These are phyloP conservation scores for Drosophila differens DNA, from an alignment of 2,888 invertebrate genomes.

Conservation along the genomic window DNA sequence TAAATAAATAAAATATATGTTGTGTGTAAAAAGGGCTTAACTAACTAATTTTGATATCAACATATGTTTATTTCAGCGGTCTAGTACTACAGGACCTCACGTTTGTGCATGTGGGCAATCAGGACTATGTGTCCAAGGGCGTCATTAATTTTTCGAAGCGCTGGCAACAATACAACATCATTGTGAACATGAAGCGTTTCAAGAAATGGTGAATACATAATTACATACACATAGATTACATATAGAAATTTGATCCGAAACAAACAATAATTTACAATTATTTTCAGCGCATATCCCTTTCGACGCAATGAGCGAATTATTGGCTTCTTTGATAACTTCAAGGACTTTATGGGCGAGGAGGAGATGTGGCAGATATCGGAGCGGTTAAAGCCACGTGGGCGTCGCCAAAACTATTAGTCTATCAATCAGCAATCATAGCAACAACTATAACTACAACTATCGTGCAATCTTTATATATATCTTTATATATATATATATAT, in stretches of 20 bases:
- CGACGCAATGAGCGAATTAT: conserved; percentile 97
- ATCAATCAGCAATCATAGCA: conserved; percentile 8
- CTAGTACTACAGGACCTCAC: conserved; percentile 99
- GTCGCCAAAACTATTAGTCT: conserved; percentile 81
- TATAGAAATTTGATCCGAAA: not conserved
- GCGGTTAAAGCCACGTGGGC: conserved; percentile 93
- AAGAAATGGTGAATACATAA: conserved; percentile 93
- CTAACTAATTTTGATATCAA: not conserved
- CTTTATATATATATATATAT: conserved; percentile 29
- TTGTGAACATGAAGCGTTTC: conserved; percentile 99
- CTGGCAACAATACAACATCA: conserved; percentile 99
- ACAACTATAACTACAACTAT: conserved; percentile 30
- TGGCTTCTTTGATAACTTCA: conserved; percentile 98
- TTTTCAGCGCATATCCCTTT: conserved; percentile 93
- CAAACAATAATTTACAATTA: not conserved
- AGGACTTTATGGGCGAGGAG: conserved; percentile 97
- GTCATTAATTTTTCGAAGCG: conserved; percentile 98
- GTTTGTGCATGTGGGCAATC: conserved; percentile 99
- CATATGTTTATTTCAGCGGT: conserved; percentile 88
- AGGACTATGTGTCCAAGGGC: conserved; percentile 93
- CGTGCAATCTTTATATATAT: conserved; percentile 45
- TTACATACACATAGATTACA: not conserved
- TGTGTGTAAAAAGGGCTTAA: not conserved
- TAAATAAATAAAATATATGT: not conserved
- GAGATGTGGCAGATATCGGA: conserved; percentile 99